Evolutionary conservation across 2,797 vertebrate species (phyloP), one percentile per base, ranked within the genome.

Genomic region (Dermochelys coriacea): DNA sequence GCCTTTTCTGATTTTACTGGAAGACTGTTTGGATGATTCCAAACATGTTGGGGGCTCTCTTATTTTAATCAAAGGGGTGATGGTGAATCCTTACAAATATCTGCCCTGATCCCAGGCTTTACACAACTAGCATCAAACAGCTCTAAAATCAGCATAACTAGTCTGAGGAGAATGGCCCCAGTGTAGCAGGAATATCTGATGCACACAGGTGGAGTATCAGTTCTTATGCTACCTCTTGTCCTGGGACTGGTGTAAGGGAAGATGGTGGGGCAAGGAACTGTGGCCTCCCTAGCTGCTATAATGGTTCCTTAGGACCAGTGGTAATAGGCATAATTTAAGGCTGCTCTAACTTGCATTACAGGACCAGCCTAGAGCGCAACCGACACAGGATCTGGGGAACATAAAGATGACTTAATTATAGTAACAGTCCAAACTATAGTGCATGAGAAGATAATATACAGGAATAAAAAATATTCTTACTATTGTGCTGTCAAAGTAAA

Each of bases 401-500:
- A 1, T n/a, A 55, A 59, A 37, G 64, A 27, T 49, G 6, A 9
- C 41, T 51, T 29, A 34, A 19, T 37, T 57, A 34, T 21, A 50
- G 29, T 18, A 6, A 31, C 4, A 68, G 52, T 57, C 8, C 49
- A 77, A 34, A 52, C 18, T 3, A 21, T 3, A 21, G 37, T 4
- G 19, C 10, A 81, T n/a, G 47, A 8, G 71, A 88, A 64, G 54
- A 74, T 25, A 86, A 23, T 19, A 41, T 6, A 10, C 51, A 1
- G 57, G 64, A 86, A 87, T 77, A 95, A 51, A 12, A 19, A 50
- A 41, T 16, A n/a, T 29, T 47, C 97, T 97, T 94, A 99, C 99
- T 96, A 71, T 95, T 81, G 98, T 98, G 97, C 99, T 99, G 98
- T 99, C 99, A 82, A 99, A 99, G 97, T 99, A 99, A 85, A 99